Evolutionary conservation across 2,113 vertebrate species (phyloP).

Genomic region (Poeciliopsis turrubarensis): DNA sequence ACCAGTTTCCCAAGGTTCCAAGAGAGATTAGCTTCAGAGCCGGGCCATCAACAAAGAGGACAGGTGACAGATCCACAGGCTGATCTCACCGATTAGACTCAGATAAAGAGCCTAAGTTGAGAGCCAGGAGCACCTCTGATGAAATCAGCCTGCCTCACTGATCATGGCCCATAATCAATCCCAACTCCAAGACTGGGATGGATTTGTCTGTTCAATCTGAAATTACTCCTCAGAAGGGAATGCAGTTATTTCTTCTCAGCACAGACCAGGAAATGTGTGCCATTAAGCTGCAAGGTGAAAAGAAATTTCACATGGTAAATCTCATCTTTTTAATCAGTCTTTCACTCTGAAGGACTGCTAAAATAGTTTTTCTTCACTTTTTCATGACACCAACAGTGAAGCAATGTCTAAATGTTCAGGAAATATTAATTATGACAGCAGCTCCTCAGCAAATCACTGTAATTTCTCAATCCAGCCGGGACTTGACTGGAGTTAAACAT

Average conservation of each 20-base stretch:
- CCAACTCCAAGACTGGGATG: constrained; percentile 30
- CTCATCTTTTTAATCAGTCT: neutral
- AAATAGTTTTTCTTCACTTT: neutral
- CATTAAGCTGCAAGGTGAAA: neutral
- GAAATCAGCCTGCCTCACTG: constrained; percentile 77
- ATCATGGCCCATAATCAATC: constrained; percentile 38
- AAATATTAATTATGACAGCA: neutral
- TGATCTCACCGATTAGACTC: constrained; percentile 78
- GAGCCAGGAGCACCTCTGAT: constrained; percentile 63
- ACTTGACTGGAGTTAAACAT: neutral
- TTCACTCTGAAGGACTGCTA: neutral
- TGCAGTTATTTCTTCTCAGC: constrained; percentile 26
- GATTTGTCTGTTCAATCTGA: constrained; percentile 24
- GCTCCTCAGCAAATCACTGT: neutral
- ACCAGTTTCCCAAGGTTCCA: constrained; percentile 78
- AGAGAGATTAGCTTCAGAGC: constrained; percentile 73
- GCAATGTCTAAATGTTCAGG: neutral
- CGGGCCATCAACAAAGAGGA: constrained; percentile 65
- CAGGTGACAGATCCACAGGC: constrained; percentile 83
- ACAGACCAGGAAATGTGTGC: neutral
- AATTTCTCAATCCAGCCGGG: neutral
- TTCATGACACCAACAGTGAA: neutral
- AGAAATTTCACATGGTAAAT: neutral
- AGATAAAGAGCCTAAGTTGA: constrained; percentile 73
- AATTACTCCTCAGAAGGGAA: constrained; percentile 25